phyloP scores from a whole-genome alignment of 2,113 vertebrate species.

The Alosa alosa region DNA sequence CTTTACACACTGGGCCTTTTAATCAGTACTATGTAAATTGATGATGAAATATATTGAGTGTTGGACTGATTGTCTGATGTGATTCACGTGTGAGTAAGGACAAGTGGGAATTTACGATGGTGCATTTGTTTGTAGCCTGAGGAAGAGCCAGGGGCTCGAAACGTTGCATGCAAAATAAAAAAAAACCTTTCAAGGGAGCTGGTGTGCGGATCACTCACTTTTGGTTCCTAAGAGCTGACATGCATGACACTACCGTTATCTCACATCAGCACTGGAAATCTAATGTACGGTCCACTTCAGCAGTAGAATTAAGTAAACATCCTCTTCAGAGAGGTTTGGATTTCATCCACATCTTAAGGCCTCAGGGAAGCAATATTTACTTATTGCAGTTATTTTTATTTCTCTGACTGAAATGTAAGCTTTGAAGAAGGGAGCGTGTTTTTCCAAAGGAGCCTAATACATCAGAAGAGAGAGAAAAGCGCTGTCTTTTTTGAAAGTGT shows the following conservation, averaged over 20 bases:
- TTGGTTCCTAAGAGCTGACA: neutral
- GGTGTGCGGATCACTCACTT: no score
- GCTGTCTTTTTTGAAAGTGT: no score
- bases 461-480: neutral
- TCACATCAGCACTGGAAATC: neutral
- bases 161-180: no score
- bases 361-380: neutral
- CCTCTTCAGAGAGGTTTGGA: neutral
- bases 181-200: no score
- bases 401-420: neutral
- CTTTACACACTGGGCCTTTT: no score
- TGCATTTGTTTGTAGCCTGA: no score
- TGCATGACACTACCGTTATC: neutral
- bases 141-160: no score
- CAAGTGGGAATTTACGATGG: no score
- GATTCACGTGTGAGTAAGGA: no score
- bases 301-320: neutral
- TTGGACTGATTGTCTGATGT: no score
- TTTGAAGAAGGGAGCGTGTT: neutral
- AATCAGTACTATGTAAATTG: no score
- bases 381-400: neutral
- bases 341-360: neutral
- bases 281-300: neutral
- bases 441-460: neutral
- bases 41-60: no score